phyloP scores from a whole-genome alignment of 1,140 invertebrate genomes.

The Thereuonema tuberculata region DNA sequence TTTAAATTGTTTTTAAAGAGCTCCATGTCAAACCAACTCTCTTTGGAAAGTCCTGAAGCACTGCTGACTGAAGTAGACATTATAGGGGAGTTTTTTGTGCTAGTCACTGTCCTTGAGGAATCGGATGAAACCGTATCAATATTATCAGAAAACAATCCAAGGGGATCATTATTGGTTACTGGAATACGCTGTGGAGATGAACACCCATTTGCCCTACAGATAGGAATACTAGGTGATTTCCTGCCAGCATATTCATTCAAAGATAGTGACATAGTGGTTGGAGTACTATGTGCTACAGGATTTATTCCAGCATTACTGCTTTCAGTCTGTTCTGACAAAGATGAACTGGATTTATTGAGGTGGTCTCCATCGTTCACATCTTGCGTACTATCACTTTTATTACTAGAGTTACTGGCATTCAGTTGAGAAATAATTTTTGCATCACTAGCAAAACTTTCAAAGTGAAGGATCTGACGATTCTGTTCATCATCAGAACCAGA shows the following conservation, averaged over 20 bases:
- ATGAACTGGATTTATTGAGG: not conserved
- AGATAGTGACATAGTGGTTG: too few relatives aligned
- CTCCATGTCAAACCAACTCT: not conserved
- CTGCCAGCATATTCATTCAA: not conserved
- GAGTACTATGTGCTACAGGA: not conserved
- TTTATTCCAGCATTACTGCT: too few relatives aligned
- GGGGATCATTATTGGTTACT: constrained; percentile 76
- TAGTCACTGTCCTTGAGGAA: not conserved
- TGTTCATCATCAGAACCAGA: not conserved
- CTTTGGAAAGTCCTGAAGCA: too few relatives aligned
- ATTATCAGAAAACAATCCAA: constrained; percentile 51
- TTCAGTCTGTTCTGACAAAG: not conserved
- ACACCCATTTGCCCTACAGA: not conserved
- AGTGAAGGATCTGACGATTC: constrained; percentile 33
- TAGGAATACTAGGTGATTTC: not conserved
- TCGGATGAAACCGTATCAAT: not conserved
- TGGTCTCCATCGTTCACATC: not conserved
- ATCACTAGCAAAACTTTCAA: constrained; percentile 58
- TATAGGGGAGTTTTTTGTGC: too few relatives aligned
- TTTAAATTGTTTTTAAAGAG: not conserved
- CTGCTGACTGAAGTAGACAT: not conserved
- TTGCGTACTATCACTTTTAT: not conserved
- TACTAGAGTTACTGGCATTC: constrained; percentile 17
- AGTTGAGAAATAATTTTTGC: constrained; percentile 56
- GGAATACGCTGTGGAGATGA: constrained; percentile 44